Evolutionary conservation across 1,140 invertebrate species (phyloP), one percentile per base, ranked within the genome.

Genomic region (Littorina saxatilis): DNA sequence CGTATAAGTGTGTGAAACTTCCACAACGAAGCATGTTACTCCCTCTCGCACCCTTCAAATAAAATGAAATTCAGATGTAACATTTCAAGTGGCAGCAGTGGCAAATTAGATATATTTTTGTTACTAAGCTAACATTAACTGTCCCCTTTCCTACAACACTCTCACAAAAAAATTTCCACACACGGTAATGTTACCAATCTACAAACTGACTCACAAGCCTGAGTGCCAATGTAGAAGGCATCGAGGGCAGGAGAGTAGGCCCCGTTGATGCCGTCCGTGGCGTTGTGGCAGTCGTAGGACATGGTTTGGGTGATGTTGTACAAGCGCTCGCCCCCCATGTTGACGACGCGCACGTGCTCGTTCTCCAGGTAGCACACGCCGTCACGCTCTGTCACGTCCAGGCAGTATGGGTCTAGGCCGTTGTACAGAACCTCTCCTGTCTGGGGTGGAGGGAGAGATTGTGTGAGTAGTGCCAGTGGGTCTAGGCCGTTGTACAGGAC

Each of bases 241-340:
- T 89, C 87, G 20, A 84, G 63, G 17, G 80, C 82, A 0, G 88
- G 85, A 0, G 88, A 88, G 66, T 80, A 87, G 5, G 83, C 87
- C 1, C 88, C 88, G 39, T 89, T 88, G 5, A 86, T 68, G n/a
- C 61, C 68, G 58, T 89, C 88, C 20, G 82, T 80, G 3, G 83
- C 84, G 27, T 80, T 55, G 3, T 80, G 63, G 47, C 87, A 87
- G 35, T 68, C 23, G 66, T 83, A 87, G 27, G 55, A 79, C 58
- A 75, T 81, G 17, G 83, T 68, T 15, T 82, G 77, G 5, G 78
- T 83, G 39, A 83, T 86, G 66, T 79, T 83, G 35, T 82, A 32
- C 58, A 75, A 35, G 11, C 75, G 27, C n/a, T 63, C 35, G 13
- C 79, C 55, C 0, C 73, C 52, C 86, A 88, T 85, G 58, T 88